phyloP scores from a whole-genome alignment of 2,797 vertebrate genomes.

The Hydrolagus colliei region DNA sequence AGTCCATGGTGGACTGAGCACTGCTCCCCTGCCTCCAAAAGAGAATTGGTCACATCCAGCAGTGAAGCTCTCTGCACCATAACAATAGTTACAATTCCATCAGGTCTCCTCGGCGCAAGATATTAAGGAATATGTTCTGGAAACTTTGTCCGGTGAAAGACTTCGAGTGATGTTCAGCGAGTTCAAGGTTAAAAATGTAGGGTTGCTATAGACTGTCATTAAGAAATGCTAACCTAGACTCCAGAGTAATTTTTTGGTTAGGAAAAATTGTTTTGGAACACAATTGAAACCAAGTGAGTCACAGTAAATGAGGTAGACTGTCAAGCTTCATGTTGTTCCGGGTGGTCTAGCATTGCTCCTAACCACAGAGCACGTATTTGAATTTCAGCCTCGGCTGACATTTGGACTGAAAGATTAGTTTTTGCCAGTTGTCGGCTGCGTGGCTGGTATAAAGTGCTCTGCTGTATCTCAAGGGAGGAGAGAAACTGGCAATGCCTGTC shows the following conservation, averaged over 20 bases:
- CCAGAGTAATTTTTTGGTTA: background rate
- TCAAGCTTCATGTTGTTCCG: background rate
- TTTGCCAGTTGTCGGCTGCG: slow-evolving; percentile 8
- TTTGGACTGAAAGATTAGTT: slow-evolving; percentile 24
- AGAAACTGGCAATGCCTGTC: background rate
- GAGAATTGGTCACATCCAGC: too few species aligned
- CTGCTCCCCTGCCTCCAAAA: too few species aligned
- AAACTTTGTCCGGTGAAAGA: too few species aligned
- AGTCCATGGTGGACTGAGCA: too few species aligned
- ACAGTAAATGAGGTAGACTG: background rate
- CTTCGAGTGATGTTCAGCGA: background rate
- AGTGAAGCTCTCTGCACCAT: too few species aligned
- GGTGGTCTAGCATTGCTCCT: slow-evolving; percentile 14
- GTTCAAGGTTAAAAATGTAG: background rate
- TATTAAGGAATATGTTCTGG: too few species aligned
- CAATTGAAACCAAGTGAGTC: background rate
- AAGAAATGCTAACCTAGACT: background rate
- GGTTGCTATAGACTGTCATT: background rate
- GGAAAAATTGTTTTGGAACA: background rate
- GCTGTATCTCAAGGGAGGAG: slow-evolving; percentile 6
- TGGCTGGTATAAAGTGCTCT: slow-evolving; percentile 12
- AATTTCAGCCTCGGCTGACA: slow-evolving; percentile 16
- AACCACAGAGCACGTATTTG: slow-evolving; percentile 15
- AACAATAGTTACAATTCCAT: too few species aligned
- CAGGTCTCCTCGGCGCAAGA: too few species aligned